phyloP scores from a whole-genome alignment of 2,113 vertebrate species.

The Ameiurus melas region DNA sequence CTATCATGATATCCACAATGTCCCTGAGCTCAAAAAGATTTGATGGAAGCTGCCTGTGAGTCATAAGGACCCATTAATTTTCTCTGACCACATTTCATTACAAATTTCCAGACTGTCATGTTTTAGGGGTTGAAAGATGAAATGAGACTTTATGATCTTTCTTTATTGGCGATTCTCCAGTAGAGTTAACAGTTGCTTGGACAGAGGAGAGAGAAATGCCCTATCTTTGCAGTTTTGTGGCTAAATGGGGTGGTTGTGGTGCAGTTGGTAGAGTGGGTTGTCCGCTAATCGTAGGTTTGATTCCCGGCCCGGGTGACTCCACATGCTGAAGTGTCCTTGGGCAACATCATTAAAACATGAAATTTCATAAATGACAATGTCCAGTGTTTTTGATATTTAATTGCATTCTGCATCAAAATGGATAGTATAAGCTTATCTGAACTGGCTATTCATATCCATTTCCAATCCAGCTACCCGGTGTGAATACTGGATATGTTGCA shows the following conservation, averaged over 20 bases:
- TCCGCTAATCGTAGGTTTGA: too few relatives aligned
- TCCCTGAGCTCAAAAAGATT: background rate
- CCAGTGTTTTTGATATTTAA: background rate
- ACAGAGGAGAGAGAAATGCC: constrained; percentile 52
- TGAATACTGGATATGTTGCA: background rate
- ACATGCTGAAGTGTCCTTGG: too few relatives aligned
- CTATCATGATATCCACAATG: background rate
- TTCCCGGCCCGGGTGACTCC: too few relatives aligned
- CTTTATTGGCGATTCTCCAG: background rate
- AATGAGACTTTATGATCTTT: constrained; percentile 7
- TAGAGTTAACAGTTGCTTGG: constrained; percentile 20
- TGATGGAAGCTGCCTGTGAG: background rate
- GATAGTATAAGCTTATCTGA: background rate
- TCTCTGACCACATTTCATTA: background rate
- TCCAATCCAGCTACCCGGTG: background rate
- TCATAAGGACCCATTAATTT: constrained; percentile 2
- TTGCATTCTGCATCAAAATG: background rate
- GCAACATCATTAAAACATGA: too few relatives aligned
- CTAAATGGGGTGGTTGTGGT: too few relatives aligned
- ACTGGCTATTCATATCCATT: background rate
- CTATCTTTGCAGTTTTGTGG: constrained; percentile 36
- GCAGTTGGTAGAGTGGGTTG: too few relatives aligned
- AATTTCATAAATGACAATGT: background rate
- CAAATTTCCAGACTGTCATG: background rate
- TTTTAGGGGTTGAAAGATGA: background rate